Conservation (phyloP, 1,140 invertebrate genomes). For the Maconellicoccus hirsutus region DNA sequence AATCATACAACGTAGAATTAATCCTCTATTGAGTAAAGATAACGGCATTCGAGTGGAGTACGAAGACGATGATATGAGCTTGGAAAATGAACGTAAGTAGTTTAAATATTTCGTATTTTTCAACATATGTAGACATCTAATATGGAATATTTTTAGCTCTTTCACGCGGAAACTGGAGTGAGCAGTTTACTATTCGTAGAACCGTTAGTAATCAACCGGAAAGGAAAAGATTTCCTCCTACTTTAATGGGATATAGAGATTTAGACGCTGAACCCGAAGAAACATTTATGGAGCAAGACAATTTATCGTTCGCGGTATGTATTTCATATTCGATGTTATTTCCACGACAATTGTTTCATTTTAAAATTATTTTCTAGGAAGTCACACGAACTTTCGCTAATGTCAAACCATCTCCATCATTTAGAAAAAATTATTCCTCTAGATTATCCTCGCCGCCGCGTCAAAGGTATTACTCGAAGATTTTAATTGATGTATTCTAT, state of each 20-base stretch:
- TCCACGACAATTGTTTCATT: no score
- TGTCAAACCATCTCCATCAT: neutral
- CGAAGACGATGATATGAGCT: neutral
- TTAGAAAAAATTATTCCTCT: neutral
- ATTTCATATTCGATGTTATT: no score
- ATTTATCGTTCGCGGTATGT: neutral
- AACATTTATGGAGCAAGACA: neutral
- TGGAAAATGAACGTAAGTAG: neutral
- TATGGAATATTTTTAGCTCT: neutral
- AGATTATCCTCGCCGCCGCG: neutral
- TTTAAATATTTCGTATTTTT: neutral
- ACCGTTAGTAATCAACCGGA: neutral
- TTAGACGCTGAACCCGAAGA: neutral
- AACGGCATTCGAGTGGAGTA: neutral
- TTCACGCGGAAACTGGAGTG: neutral
- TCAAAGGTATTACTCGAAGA: neutral
- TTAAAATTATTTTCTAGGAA: neutral
- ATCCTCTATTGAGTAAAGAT: neutral
- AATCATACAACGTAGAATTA: slow-evolving; percentile 2
- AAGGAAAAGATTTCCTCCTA: neutral
- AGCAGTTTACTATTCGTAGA: neutral
- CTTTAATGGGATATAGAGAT: neutral
- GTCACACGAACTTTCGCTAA: neutral
- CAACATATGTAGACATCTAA: neutral
- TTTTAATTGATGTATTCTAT: no score